Conservation (phyloP, 1,140 invertebrate species). For the Dendrolimus kikuchii region DNA sequence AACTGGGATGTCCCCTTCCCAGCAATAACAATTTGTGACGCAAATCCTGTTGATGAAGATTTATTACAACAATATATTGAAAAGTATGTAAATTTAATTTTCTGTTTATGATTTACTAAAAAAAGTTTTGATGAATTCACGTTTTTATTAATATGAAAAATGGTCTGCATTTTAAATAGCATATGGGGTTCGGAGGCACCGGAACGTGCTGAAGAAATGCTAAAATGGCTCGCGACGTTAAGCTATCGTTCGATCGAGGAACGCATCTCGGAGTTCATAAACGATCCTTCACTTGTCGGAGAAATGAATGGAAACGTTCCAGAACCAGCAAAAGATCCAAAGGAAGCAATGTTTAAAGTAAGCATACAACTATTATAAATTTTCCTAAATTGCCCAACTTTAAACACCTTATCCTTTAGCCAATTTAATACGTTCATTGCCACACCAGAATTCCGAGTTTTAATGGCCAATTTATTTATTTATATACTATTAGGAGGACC, state of each 20-base stretch:
- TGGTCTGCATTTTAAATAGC: conserved; percentile 13
- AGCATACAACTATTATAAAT: conserved; percentile 11
- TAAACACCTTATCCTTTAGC: too few relatives aligned
- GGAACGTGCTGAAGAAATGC: conserved; percentile 36
- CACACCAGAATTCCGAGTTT: too few relatives aligned
- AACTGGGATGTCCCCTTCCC: conserved; percentile 83
- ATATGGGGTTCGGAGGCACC: conserved; percentile 40
- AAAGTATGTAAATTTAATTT: conserved; percentile 30
- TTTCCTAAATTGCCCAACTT: too few relatives aligned
- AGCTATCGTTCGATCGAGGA: conserved; percentile 52
- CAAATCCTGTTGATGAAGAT: conserved; percentile 65
- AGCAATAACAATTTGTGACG: conserved; percentile 77
- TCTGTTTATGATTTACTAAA: neutral
- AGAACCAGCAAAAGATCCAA: conserved; percentile 37
- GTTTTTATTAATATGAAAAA: too few relatives aligned
- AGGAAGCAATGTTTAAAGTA: conserved; percentile 59
- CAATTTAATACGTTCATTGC: too few relatives aligned
- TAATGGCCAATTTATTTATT: too few relatives aligned
- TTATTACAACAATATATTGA: conserved; percentile 60
- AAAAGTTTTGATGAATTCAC: too few relatives aligned
- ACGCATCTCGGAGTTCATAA: conserved; percentile 31
- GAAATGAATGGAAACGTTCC: conserved; percentile 15
- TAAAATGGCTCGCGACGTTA: conserved; percentile 56
- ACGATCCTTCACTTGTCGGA: conserved; percentile 31
- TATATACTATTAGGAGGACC: too few relatives aligned